phyloP scores from a whole-genome alignment of 2,888 invertebrate species.

The Platycheirus albimanus region DNA sequence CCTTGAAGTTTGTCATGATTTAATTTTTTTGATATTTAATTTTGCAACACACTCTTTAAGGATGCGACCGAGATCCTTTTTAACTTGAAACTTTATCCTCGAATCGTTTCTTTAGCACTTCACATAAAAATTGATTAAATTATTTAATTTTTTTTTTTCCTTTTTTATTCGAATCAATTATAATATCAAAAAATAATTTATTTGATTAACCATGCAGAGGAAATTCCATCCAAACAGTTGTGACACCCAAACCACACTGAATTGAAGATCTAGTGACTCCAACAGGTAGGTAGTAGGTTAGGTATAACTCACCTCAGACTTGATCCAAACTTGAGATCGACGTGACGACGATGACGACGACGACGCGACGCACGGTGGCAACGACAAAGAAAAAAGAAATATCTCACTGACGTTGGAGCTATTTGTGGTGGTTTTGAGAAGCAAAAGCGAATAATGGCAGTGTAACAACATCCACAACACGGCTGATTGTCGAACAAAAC shows the following conservation, averaged over 20 bases:
- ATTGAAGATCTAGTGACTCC: conserved; percentile 70
- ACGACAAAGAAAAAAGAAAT: conserved; percentile 44
- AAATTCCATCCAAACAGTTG: conserved; percentile 75
- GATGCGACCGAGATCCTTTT: conserved; percentile 56
- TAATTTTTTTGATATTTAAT: background rate
- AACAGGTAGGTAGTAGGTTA: conserved; percentile 63
- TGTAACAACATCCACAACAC: conserved; percentile 44
- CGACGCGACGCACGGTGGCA: background rate
- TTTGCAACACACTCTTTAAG: conserved; percentile 36
- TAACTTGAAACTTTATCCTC: conserved; percentile 3
- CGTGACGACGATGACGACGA: conserved; percentile 40
- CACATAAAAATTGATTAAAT: conserved; percentile 30
- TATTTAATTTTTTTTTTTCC: no score
- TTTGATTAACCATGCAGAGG: conserved; percentile 50
- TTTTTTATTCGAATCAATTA: no score
- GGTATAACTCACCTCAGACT: conserved; percentile 48
- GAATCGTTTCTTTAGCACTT: conserved; percentile 41
- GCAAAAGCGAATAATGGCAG: conserved; percentile 39
- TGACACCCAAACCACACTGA: conserved; percentile 76
- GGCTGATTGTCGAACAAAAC: conserved; percentile 40
- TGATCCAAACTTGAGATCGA: conserved; percentile 55
- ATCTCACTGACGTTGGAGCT: conserved; percentile 47
- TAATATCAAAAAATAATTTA: conserved; percentile 26
- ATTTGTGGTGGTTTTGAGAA: conserved; percentile 47
- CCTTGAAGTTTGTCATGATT: conserved; percentile 63